Conservation (phyloP, 1,140 invertebrate genomes). For the Argopecten irradians region DNA sequence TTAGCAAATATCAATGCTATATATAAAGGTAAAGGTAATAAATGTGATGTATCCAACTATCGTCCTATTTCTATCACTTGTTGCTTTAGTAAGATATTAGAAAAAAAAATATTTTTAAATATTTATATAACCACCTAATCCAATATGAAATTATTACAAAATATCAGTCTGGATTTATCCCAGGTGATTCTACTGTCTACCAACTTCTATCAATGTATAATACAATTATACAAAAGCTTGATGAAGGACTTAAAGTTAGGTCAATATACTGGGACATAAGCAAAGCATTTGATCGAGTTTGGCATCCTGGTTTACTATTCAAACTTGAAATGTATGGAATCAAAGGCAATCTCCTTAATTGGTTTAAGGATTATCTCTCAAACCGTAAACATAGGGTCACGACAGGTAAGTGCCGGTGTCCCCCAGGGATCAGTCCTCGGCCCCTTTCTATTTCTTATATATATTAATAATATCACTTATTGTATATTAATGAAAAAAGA, state of each 20-base stretch:
- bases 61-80: too few species aligned
- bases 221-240: too few species aligned
- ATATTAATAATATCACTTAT: too few species aligned
- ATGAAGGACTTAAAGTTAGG: too few species aligned
- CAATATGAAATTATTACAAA: background rate
- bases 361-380: background rate
- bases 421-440: background rate
- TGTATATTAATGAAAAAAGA: too few species aligned
- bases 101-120: background rate
- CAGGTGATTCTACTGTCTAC: background rate
- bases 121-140: background rate
- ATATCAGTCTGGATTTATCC: background rate
- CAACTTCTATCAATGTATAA: background rate
- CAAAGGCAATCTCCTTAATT: background rate
- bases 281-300: too few species aligned
- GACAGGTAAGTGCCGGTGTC: background rate
- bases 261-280: too few species aligned
- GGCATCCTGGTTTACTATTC: background rate
- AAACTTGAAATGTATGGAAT: background rate
- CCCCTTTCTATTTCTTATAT: too few species aligned
- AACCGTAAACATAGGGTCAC: background rate
- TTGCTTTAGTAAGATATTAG: background rate
- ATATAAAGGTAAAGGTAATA: too few species aligned
- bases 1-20: too few species aligned
- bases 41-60: too few species aligned